phyloP scores from a whole-genome alignment of 1,140 invertebrate genomes.

The Ditylenchus dipsaci region DNA sequence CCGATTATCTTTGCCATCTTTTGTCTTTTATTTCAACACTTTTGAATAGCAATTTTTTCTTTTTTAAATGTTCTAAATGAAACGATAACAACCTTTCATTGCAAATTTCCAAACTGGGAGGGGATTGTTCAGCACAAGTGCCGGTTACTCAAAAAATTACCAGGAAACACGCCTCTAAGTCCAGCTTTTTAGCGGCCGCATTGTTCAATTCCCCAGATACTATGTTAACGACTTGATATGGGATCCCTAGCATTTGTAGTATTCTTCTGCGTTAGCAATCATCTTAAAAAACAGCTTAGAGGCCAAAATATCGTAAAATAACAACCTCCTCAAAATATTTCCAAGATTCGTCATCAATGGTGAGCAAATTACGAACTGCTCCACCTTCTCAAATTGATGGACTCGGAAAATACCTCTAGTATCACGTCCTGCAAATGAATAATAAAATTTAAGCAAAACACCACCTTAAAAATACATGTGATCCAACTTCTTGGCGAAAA shows the following conservation, averaged over 20 bases:
- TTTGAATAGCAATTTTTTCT: too few relatives aligned
- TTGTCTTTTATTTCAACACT: too few relatives aligned
- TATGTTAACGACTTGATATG: constrained; percentile 94
- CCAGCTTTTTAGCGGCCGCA: constrained; percentile 94
- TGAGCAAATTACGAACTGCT: constrained; percentile 95
- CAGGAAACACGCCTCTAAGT: constrained; percentile 96
- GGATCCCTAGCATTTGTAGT: constrained; percentile 81
- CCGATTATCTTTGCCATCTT: too few relatives aligned
- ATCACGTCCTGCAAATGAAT: constrained; percentile 67
- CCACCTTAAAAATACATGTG: background rate
- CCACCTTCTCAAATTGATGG: constrained; percentile 99
- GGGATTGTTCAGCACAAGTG: too few relatives aligned
- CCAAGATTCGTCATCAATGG: constrained; percentile 94
- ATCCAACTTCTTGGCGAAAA: constrained; percentile 97
- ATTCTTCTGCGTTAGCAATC: constrained; percentile 91
- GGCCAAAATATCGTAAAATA: background rate
- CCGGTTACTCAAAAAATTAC: too few relatives aligned
- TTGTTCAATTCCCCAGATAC: constrained; percentile 99
- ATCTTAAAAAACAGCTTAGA: constrained; percentile 63
- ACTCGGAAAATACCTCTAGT: constrained; percentile 98
- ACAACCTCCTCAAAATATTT: constrained; percentile 84
- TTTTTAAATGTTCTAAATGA: too few relatives aligned
- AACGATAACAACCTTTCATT: too few relatives aligned
- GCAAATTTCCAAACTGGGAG: too few relatives aligned
- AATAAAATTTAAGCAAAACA: background rate